Evolutionary conservation across 2,888 invertebrate genomes (phyloP), one percentile per base, ranked within the genome.

Genomic region (Tetheella fluctuosa): DNA sequence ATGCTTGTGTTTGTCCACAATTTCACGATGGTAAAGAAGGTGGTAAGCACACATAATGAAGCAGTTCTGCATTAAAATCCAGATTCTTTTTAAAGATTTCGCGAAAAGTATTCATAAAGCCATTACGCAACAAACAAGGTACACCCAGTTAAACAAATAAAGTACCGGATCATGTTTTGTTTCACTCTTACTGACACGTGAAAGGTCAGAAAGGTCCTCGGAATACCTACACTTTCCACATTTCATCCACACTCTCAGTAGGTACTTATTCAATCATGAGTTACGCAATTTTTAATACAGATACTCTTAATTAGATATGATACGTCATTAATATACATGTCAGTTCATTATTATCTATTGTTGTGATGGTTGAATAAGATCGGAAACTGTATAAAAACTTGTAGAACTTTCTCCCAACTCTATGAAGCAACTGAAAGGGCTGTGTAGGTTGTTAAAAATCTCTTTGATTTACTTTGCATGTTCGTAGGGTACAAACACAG

Each of bases 201-300:
- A 39, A 39, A 39, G 39, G 39, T 39, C 39, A 39, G 39, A 7
- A 39, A 39, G 39, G 39, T 39, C 39, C 39, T n/a, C 39, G n/a
- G 39, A 39, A 39, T 39, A n/a, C n/a, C n/a, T n/a, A n/a, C 15
- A 39, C 39, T 39, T 39, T 39, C 39, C n/a, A n/a, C n/a, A 10
- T 39, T 39, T 39, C 39, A 39, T 39, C 39, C 7, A n/a, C 39
- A n/a, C n/a, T n/a, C n/a, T n/a, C n/a, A n/a, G n/a, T n/a, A n/a
- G n/a, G 13, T 6, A 39, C 39, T 39, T 39, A 39, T 39, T 39
- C n/a, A 39, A 3, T 39, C 39, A 10, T 39, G n/a, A 13, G 5
- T 39, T 39, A n/a, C 39, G n/a, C 39, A n/a, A 39, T n/a, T 10
- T 39, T n/a, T 39, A n/a, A 2, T n/a, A 39, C 39, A 39, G 39